phyloP scores from a whole-genome alignment of 2,797 vertebrate genomes.

The Rhabdophis nuchalis region DNA sequence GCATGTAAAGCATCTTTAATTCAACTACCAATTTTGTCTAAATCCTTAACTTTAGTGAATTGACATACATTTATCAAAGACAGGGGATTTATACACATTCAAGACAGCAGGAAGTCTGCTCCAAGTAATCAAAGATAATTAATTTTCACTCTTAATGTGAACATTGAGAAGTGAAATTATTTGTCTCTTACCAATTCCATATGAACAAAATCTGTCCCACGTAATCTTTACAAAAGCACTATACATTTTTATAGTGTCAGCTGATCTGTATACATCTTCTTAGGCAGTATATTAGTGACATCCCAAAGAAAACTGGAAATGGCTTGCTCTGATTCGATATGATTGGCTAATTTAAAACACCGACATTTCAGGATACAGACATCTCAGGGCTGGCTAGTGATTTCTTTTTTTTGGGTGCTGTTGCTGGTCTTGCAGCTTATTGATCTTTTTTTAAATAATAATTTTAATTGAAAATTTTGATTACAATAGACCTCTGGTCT shows the following conservation, averaged over 20 bases:
- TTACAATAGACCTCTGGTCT: background rate
- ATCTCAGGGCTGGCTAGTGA: background rate
- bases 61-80: background rate
- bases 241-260: background rate
- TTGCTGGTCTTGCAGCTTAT: background rate
- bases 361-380: background rate
- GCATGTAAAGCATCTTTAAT: background rate
- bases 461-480: background rate
- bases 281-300: background rate
- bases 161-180: background rate
- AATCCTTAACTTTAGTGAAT: background rate
- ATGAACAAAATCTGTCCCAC: background rate
- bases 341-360: background rate
- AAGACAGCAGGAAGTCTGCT: background rate
- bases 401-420: background rate
- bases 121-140: conserved; percentile 1
- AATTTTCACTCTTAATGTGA: background rate
- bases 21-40: background rate
- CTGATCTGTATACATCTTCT: background rate
- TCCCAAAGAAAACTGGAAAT: background rate
- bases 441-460: background rate
- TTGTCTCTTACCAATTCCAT: background rate
- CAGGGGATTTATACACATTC: background rate
- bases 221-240: background rate
- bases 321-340: background rate